Base-by-base conservation (phyloP, 2,797 vertebrate genomes). In the Diceros bicornis region DNA sequence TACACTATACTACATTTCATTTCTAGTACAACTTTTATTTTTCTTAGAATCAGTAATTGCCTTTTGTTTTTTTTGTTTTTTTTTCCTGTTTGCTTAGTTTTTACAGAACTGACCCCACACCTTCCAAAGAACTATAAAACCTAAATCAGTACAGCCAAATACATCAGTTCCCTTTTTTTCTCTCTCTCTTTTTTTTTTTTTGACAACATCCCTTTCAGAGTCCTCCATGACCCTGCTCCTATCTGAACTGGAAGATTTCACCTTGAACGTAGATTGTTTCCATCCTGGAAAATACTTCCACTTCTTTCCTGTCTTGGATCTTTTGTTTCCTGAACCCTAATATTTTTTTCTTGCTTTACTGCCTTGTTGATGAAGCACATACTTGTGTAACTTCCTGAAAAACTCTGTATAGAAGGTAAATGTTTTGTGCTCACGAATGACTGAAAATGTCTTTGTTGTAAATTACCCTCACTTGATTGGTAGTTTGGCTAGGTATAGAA, bases 401-500 rank as follows among this genome's bases (percentile, higher is more conserved):
- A 84, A 74, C 62, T 87, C 25, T 52, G 16, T 34, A 41, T 17
- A 47, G 50, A 66, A 66, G 41, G 10, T 61, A 79, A 74, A 47
- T n/a, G 23, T 84, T 91, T 79, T 74, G 66, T 66, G 64, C 23
- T 85, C 50, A 55, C 47, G 6, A 78, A 72, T 88, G 50, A 61
- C 23, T 79, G 27, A 92, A 95, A 81, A 90, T 83, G 23, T 69
- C 69, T 86, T 79, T 82, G 64, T 72, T 92, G 71, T 78, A 95
- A 78, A 71, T 17, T 82, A 87, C 25, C 20, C 12, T 83, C 7
- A 66, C 16, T 83, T 89, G 32, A 86, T 92, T 96, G 50, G 62
- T 72, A 78, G 44, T 52, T 69, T 77, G 64, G 32, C 23, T 32
- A 6, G 7, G 2, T 66, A 66, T 72, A 92, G 61, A 86, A 41